Evolutionary conservation across 2,113 vertebrate species (phyloP).

Genomic region (Anoplopoma fimbria): DNA sequence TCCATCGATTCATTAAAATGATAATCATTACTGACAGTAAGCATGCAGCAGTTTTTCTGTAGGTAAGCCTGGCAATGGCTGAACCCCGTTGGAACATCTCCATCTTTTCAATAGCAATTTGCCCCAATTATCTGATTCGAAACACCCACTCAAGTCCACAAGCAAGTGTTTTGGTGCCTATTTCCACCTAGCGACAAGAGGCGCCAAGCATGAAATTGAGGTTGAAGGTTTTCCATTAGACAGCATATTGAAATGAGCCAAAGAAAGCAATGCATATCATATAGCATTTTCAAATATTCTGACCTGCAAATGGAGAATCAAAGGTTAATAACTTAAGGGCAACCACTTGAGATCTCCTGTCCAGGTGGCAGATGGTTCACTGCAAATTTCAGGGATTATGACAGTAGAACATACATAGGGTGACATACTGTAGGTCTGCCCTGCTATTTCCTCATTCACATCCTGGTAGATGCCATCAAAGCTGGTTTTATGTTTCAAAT

Average conservation of each 20-base stretch:
- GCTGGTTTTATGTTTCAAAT: constrained; percentile 9
- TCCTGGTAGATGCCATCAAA: constrained; percentile 1
- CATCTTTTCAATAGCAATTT: constrained; percentile 34
- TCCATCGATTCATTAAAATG: constrained; percentile 1
- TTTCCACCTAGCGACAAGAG: constrained; percentile 73
- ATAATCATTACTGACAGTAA: constrained; percentile 23
- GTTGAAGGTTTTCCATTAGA: constrained; percentile 66
- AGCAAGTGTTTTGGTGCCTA: constrained; percentile 57
- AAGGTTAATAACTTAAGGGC: constrained; percentile 70
- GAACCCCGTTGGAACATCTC: constrained; percentile 25
- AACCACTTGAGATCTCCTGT: constrained; percentile 40
- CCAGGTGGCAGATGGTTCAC: constrained; percentile 61
- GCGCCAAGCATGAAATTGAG: constrained; percentile 67
- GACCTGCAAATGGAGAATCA: constrained; percentile 58
- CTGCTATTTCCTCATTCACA: neutral
- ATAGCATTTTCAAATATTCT: constrained; percentile 25
- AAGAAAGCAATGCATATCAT: constrained; percentile 58
- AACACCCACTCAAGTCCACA: constrained; percentile 69
- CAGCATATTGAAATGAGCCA: constrained; percentile 57
- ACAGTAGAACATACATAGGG: constrained; percentile 1
- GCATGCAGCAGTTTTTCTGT: neutral
- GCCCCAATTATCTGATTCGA: constrained; percentile 61
- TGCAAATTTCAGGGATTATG: constrained; percentile 47
- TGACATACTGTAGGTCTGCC: neutral
- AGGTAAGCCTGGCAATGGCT: constrained; percentile 1